Base-by-base conservation (phyloP, 2,113 vertebrate genomes). In the Protomyctophum bolini region DNA sequence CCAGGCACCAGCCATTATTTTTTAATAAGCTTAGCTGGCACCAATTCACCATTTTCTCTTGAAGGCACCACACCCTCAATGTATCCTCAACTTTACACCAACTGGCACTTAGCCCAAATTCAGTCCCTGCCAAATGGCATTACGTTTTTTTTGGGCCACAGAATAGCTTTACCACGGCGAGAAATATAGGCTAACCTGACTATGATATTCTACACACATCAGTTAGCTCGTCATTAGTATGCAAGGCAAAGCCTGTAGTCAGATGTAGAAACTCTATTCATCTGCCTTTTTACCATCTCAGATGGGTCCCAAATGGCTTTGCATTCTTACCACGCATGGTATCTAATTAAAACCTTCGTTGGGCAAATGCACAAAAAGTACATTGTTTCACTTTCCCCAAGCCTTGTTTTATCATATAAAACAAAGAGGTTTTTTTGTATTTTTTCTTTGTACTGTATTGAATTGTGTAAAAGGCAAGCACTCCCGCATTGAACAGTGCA, bases 251-350 rank as follows among this genome's bases (percentile, higher is more conserved):
- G 78, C 74, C 76, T 79, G 74, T 14, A 67, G 83, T 59, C 84
- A 82, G 83, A 80, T 60, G 72, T 73, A 72, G 76, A 77, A 86
- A 86, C 74, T 80, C 81, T 83, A 71, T 87, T 88, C 79, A 81
- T 87, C 84, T 85, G 77, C 78, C n/a, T 54, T 81, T 60, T 81
- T 86, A 62, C 84, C 76, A 89, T 89, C 79, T 89, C 78, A 69
- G 72, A 77, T 75, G 70, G 33, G 73, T 82, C 80, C 75, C 80
- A 79, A 82, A 83, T 86, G 84, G 83, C 74, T 75, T 57, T 72
- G 63, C 58, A 73, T 80, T 84, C 71, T 79, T 76, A 72, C 73
- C 75, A 76, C 69, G 79, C 67, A 70, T 47, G 46, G 70, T 48
- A 70, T 68, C 73, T 73, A 78, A 82, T 86, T 82, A 77, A 72